These are phyloP conservation scores for Heliangelus exortis DNA, from an alignment of 2,797 vertebrate species.

Conservation along the genomic window DNA sequence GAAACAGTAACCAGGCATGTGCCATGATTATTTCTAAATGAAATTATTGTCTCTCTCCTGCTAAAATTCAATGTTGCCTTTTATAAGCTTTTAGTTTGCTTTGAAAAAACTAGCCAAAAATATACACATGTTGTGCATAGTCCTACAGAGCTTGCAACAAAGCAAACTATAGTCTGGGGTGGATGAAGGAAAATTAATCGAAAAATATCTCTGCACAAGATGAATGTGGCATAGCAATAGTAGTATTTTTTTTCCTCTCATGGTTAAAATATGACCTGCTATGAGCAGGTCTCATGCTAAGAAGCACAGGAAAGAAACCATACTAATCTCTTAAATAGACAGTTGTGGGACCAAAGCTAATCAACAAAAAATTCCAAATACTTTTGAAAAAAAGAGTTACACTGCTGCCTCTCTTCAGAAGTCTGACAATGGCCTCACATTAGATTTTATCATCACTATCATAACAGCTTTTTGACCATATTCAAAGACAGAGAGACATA, in stretches of 20 bases:
- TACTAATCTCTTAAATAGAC: not conserved
- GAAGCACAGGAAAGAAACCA: not conserved
- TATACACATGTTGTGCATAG: not conserved
- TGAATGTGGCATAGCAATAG: constrained; percentile 32
- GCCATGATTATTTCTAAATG: not conserved
- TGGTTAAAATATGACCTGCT: not conserved
- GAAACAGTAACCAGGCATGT: not conserved
- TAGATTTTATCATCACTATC: not conserved
- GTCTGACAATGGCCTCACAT: not conserved
- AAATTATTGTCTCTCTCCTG: not conserved
- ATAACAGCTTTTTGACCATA: not conserved
- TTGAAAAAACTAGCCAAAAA: constrained; percentile 26
- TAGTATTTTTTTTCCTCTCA: not conserved
- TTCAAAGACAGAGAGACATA: not conserved
- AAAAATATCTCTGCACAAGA: constrained; percentile 30
- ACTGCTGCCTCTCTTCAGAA: not conserved
- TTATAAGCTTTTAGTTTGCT: constrained; percentile 10
- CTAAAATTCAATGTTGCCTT: constrained; percentile 12
- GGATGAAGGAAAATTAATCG: constrained; percentile 20
- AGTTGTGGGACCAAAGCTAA: not conserved
- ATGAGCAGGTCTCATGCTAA: not conserved
- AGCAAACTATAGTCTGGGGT: not conserved
- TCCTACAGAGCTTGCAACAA: not conserved
- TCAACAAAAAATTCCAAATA: constrained; percentile 20
- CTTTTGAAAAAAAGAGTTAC: constrained; percentile 23